Conservation (phyloP, 2,888 invertebrate genomes). For the Rhimphoctona megacephalus region DNA sequence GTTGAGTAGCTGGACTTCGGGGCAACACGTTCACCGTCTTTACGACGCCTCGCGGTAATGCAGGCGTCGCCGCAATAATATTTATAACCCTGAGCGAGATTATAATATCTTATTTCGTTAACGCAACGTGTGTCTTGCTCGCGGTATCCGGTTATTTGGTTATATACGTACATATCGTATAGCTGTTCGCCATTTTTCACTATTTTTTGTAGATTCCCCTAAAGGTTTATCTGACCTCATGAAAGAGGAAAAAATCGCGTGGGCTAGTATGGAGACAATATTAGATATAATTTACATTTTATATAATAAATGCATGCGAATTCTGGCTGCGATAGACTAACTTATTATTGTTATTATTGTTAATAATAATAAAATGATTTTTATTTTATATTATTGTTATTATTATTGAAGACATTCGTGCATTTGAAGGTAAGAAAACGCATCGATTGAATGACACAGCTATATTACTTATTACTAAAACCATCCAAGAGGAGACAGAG, state of each 20-base stretch:
- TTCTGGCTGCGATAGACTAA: slow-evolving; percentile 6
- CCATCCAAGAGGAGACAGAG: slow-evolving; percentile 22
- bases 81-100: slow-evolving; percentile 80
- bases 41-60: slow-evolving; percentile 79
- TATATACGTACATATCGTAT: slow-evolving; percentile 22
- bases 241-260: slow-evolving; percentile 65
- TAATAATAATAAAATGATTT: background rate
- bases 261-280: slow-evolving; percentile 72
- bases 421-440: slow-evolving; percentile 8
- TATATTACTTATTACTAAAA: slow-evolving; percentile 80
- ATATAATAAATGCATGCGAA: slow-evolving; percentile 42
- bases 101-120: slow-evolving; percentile 82
- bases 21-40: slow-evolving; percentile 80
- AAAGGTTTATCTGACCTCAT: slow-evolving; percentile 37
- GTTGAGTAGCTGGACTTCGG: slow-evolving; percentile 72
- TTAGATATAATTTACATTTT: slow-evolving; percentile 76
- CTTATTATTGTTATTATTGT: slow-evolving; percentile 12
- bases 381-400: slow-evolving; percentile 16
- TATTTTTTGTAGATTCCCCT: slow-evolving; percentile 23
- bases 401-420: slow-evolving; percentile 1
- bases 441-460: slow-evolving; percentile 65
- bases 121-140: slow-evolving; percentile 65
- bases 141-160: slow-evolving; percentile 78
- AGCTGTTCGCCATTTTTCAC: slow-evolving; percentile 28
- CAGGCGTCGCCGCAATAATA: slow-evolving; percentile 80